These are phyloP conservation scores for Capromys pilorides DNA, from an alignment of 2,797 vertebrate species.

Conservation along the genomic window DNA sequence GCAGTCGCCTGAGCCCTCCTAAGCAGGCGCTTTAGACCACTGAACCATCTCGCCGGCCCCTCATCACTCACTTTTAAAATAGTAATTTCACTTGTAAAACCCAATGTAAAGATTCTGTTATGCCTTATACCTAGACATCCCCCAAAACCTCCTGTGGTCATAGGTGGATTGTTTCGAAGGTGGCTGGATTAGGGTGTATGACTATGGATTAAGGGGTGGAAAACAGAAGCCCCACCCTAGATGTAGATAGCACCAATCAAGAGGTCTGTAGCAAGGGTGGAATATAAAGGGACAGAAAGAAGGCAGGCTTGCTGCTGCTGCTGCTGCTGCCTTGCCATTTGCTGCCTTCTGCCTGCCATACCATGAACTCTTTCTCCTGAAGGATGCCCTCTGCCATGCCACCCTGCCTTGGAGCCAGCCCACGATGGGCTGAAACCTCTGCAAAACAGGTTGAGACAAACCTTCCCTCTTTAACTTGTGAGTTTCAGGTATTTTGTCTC, in stretches of 20 bases:
- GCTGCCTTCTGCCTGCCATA: not conserved
- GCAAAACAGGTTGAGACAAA: not conserved
- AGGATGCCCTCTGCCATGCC: not conserved
- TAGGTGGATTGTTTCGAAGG: not conserved
- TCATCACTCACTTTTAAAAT: slow-evolving; percentile 10
- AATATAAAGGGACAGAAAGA: not conserved
- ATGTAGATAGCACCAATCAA: not conserved
- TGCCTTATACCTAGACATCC: not conserved
- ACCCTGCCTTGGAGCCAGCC: not conserved
- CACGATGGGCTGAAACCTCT: not conserved
- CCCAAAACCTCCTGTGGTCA: not conserved
- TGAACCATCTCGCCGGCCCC: too few species aligned
- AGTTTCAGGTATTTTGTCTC: not conserved
- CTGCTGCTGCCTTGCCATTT: not conserved
- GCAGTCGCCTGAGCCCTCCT: too few species aligned
- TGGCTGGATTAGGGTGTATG: not conserved
- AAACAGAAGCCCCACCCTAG: not conserved
- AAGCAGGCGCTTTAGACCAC: too few species aligned
- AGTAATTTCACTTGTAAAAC: not conserved
- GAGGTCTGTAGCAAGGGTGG: not conserved
- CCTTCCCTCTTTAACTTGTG: not conserved
- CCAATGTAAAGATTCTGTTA: not conserved
- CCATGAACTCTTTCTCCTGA: not conserved
- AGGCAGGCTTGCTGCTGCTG: not conserved
- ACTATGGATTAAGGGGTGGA: not conserved